Base-by-base conservation (phyloP, 2,797 vertebrate species). In the Myotis planiceps region DNA sequence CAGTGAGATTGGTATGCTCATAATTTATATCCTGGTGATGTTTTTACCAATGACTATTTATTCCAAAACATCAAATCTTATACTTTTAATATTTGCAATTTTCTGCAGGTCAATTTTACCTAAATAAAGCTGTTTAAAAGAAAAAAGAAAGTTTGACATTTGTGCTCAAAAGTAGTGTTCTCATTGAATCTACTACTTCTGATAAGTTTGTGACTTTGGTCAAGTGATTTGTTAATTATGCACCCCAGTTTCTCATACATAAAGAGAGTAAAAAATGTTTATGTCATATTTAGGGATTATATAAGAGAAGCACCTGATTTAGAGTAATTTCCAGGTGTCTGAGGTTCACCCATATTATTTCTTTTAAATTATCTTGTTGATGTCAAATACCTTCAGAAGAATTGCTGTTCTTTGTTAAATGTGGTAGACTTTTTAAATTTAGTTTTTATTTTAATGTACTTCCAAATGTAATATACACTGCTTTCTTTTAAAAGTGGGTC, bases 241-340 rank as follows among this genome's bases (percentile, higher is more conserved):
- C 49, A 45, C 49, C 96, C 96, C 25, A 89, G 23, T 51, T 94
- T 92, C 72, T 92, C 71, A 80, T 23, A 37, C 6, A 13, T 27
- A 97, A 69, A 94, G 34, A 5, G 83, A 84, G 49, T 15, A 14
- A 80, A 37, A 42, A 7, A 15, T 37, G 32, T 37, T 72, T 66
- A 53, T 29, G 4, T 75, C 34, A 18, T 37, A 78, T 39, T 58
- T 45, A 51, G 27, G 5, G 15, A 58, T 10, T 49, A 12, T 0
- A 9, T 60, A 42, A n/a, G 29, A 63, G 68, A 74, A 88, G 2
- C 16, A 65, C 6, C 6, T 72, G 37, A 53, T 29, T 66, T 2
- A 75, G 1, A 27, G 13, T 23, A 51, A 25, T 0, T 60, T 37
- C 37, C 58, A 45, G 23, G 6, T 72, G 9, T 45, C 16, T 3